Base-by-base conservation (phyloP, 1,140 invertebrate genomes). In the Saccostrea echinata region DNA sequence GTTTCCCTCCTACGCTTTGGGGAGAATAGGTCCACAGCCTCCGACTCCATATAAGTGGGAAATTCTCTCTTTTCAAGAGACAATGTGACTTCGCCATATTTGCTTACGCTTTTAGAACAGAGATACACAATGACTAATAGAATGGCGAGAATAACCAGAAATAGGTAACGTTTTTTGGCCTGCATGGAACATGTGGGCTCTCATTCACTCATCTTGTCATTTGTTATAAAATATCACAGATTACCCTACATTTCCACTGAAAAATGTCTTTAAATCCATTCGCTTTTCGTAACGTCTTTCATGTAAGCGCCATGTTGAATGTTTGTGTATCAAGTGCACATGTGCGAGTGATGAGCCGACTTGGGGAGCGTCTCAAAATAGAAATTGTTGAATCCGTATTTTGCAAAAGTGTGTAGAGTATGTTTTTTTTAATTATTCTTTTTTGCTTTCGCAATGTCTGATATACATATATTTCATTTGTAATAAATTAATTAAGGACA, bases 151-250 rank as follows among this genome's bases (percentile, higher is more conserved):
- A 97, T 94, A 93, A 97, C 96, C 90, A 98, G 96, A 93, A 98
- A 95, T 92, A 98, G 95, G 95, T 98, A 98, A 86, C 98, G 97
- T 95, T 98, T 98, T 95, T 98, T 98, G 86, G 98, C 98, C 96
- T 98, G 97, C 90, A 92, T 90, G 91, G 90, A 90, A 91, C 84
- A 84, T 87, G 86, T 86, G 88, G 82, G 82, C 88, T 33, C 87
- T 53, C 68, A 57, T 84, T 86, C 87, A 85, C 80, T 68, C 87
- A 90, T 61, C 76, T 86, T 89, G 43, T 84, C 51, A 52, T 61
- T 83, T 76, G 27, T 33, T 76, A 12, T 76, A 8, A 76, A 76
- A 33, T 24, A 30, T 76, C 27, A 13, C 24, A 27, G 12, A 76
- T 30, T 64, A 52, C 64, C 87, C 27, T 68, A 24, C 68, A 76